phyloP scores from a whole-genome alignment of 2,113 vertebrate genomes.

The Saccopteryx leptura region DNA sequence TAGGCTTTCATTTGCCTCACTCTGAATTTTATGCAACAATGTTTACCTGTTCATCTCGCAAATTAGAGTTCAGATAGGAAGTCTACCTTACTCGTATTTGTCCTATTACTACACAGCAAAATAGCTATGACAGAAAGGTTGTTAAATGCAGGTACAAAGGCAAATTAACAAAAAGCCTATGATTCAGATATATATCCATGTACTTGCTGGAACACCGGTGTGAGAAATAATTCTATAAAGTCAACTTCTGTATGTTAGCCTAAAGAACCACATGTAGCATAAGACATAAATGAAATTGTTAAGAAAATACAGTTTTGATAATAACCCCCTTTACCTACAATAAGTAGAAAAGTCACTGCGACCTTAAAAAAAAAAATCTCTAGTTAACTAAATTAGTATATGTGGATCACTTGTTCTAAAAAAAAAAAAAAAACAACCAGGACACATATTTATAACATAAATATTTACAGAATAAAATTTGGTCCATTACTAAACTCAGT shows the following conservation, averaged over 20 bases:
- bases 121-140: neutral
- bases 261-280: neutral
- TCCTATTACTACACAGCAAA: neutral
- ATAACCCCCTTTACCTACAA: neutral
- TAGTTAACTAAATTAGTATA: neutral
- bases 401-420: neutral
- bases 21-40: neutral
- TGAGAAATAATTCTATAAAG: neutral
- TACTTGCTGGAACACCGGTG: neutral
- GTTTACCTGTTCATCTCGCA: neutral
- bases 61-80: neutral
- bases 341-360: neutral
- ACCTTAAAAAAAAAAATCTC: neutral
- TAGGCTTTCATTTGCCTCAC: neutral
- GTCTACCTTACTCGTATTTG: neutral
- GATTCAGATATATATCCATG: neutral
- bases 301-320: constrained; percentile 31
- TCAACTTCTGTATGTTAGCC: neutral
- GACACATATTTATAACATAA: neutral
- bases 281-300: neutral
- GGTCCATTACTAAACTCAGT: neutral
- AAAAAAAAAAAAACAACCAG: neutral
- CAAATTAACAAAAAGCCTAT: neutral
- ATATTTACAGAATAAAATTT: constrained; percentile 8
- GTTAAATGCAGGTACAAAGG: neutral